These are phyloP conservation scores for Lasiurus cinereus DNA, from an alignment of 2,113 vertebrate genomes.

Conservation along the genomic window DNA sequence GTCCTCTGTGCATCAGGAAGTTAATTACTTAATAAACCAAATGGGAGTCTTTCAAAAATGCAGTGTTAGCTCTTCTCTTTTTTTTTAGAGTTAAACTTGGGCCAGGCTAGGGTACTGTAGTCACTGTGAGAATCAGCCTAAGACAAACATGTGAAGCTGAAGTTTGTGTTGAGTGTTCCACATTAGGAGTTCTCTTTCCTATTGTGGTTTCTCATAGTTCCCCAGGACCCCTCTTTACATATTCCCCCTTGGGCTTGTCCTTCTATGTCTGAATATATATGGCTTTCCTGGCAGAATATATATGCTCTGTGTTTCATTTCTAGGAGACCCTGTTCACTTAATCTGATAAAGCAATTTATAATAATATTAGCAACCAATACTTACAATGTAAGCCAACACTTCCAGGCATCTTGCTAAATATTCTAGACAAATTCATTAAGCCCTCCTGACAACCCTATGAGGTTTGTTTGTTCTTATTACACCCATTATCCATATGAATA, in stretches of 20 bases:
- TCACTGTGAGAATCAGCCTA: not conserved
- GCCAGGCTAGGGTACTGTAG: not conserved
- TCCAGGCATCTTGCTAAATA: not conserved
- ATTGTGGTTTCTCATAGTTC: not conserved
- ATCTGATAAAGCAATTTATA: slow-evolving; percentile 39
- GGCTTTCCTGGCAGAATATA: not conserved
- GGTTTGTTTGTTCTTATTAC: slow-evolving; percentile 16
- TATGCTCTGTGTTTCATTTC: slow-evolving; percentile 5
- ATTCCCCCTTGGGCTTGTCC: not conserved
- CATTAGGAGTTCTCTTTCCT: slow-evolving; percentile 10
- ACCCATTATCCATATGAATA: slow-evolving; percentile 19
- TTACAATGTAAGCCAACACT: not conserved
- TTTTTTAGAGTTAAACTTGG: slow-evolving; percentile 46
- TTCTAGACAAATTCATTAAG: slow-evolving; percentile 19
- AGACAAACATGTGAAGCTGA: slow-evolving; percentile 5
- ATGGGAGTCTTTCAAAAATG: slow-evolving; percentile 63
- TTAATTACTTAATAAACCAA: slow-evolving; percentile 81
- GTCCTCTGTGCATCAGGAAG: slow-evolving; percentile 71
- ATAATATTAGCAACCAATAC: not conserved
- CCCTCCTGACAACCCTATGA: slow-evolving; percentile 12
- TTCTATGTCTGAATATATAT: not conserved
- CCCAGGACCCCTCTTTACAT: not conserved
- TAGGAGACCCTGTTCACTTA: not conserved
- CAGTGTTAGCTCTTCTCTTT: slow-evolving; percentile 51
- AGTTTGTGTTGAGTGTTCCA: not conserved